Base-by-base conservation (phyloP, 2,888 invertebrate species). In the Hypomecis punctinalis region DNA sequence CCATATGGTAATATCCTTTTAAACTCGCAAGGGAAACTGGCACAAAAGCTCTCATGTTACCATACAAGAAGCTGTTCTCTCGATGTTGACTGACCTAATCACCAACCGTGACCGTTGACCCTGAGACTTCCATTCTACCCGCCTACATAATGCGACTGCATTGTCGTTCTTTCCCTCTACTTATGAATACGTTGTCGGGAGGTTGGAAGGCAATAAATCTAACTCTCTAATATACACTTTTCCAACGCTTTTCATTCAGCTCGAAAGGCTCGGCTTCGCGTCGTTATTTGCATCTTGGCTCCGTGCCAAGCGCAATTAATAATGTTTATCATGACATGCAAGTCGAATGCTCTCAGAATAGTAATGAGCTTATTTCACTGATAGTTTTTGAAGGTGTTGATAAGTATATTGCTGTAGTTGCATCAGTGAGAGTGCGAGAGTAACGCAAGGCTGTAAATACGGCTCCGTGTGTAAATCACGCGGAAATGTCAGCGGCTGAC, bases 391-490 rank as follows among this genome's bases (percentile, higher is more conserved):
- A 54, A 64, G 53, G 64, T 63, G 46, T 51, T 59, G 53, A 60
- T 71, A 61, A 71, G 66, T 75, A 70, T 67, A 71, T 76, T 67
- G 62, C 68, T 63, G 55, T 67, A 61, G 55, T 62, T 67, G 69
- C 58, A 70, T 71, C 67, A 77, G 78, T 69, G 78, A 80, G 75
- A 81, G 77, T 79, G 78, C 70, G 76, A 79, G 75, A 81, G 77
- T 78, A 67, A 73, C 71, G 62, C 57, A 68, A 52, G 64, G 48
- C 57, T 62, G 69, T 71, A 69, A 72, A 73, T 73, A 74, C 70
- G 72, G 68, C 69, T 56, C 71, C 43, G 70, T 71, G 70, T 63
- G 69, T 76, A 71, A 79, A 76, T 74, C 74, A 81, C 72, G 73
- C 79, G 83, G 83, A 83, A 83, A 74, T 75, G 69, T 68, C 71